A percentile compares a stretch with the other conserved stretches of the same genome.
Conservation (phyloP, 2,888 invertebrate species). For the Calliphora vomitoria region DNA sequence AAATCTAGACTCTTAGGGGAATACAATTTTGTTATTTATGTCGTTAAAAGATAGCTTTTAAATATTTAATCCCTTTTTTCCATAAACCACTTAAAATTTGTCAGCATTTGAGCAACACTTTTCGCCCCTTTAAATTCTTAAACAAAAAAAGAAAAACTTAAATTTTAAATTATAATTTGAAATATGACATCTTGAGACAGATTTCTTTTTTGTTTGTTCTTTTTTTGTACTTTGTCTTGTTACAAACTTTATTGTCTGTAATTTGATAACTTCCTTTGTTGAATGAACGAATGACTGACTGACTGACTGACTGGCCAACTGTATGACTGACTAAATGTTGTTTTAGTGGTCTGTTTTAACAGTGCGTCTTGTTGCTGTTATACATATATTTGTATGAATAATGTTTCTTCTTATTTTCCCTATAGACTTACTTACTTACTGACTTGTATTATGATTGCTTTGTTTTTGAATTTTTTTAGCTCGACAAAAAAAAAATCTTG, state of each 20-base stretch:
- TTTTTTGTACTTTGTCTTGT: conserved; percentile 28
- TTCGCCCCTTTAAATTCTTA: neutral
- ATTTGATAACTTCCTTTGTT: conserved; percentile 64
- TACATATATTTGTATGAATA: neutral
- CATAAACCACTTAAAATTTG: conserved; percentile 15
- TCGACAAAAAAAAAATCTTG: neutral
- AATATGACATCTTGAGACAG: conserved; percentile 62
- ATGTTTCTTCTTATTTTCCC: conserved; percentile 37
- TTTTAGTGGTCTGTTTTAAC: conserved; percentile 36
- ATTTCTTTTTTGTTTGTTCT: conserved; percentile 25
- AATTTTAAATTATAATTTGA: conserved; percentile 60
- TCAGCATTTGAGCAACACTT: conserved; percentile 13
- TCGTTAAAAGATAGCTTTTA: no score
- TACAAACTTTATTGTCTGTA: conserved; percentile 63
- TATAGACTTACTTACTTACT: conserved; percentile 29
- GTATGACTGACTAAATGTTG: conserved; percentile 48
- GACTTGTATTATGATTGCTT: conserved; percentile 21
- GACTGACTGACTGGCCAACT: conserved; percentile 25
- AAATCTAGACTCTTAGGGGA: neutral
- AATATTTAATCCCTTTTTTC: conserved; percentile 15
- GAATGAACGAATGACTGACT: neutral
- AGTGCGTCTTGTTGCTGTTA: conserved; percentile 18
- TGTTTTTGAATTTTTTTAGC: neutral
- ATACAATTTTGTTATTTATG: neutral
- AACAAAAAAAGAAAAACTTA: neutral